Evolutionary conservation across 2,113 vertebrate genomes (phyloP).

Genomic region (Stegastes partitus): DNA sequence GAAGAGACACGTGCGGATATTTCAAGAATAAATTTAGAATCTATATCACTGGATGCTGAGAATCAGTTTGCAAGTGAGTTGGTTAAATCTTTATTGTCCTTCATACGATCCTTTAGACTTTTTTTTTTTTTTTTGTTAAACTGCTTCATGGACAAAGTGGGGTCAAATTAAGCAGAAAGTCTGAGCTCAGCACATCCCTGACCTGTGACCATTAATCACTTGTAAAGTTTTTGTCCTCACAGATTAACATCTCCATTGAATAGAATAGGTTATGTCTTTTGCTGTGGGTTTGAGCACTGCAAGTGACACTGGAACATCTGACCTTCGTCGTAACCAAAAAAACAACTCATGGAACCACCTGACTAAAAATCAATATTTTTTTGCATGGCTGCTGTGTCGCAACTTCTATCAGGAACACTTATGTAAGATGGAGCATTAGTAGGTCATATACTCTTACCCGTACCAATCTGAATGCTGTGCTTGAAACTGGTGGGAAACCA

Average conservation of each 20-base stretch:
- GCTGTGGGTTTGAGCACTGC: neutral
- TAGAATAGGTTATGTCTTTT: neutral
- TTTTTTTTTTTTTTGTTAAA: too few relatives aligned
- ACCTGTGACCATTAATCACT: neutral
- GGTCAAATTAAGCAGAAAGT: too few relatives aligned
- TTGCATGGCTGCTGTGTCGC: constrained; percentile 33
- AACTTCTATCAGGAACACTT: constrained; percentile 29
- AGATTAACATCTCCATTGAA: neutral
- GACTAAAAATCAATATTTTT: constrained; percentile 33
- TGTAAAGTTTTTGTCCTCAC: neutral
- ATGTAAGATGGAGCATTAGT: neutral
- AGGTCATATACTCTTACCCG: neutral
- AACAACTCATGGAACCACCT: constrained; percentile 16
- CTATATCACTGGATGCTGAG: too few relatives aligned
- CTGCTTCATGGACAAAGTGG: too few relatives aligned
- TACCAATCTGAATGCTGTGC: neutral
- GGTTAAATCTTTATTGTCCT: too few relatives aligned
- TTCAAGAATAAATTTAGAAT: too few relatives aligned
- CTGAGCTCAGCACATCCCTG: neutral
- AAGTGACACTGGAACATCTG: constrained; percentile 1
- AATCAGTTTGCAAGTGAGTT: too few relatives aligned
- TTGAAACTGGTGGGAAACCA: neutral
- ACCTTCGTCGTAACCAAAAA: constrained; percentile 43
- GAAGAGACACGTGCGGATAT: too few relatives aligned
- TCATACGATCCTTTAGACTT: too few relatives aligned